phyloP scores from a whole-genome alignment of 2,888 invertebrate species.

The Phorcus lineatus region DNA sequence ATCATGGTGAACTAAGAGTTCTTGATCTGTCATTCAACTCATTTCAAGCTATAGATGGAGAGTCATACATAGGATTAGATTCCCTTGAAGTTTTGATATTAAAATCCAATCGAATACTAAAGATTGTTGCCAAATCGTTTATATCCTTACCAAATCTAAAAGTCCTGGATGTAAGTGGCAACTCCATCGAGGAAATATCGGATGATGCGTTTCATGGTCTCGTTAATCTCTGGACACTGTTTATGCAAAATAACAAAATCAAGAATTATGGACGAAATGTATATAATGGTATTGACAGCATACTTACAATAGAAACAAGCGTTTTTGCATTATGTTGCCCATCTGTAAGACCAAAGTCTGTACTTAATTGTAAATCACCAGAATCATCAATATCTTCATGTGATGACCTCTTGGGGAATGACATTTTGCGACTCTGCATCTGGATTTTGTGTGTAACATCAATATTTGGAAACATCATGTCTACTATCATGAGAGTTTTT shows the following conservation, averaged over 20 bases:
- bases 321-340: constrained; percentile 28
- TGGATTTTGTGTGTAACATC: constrained; percentile 46
- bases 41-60: not conserved
- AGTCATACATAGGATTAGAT: not conserved
- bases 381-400: constrained; percentile 46
- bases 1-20: not conserved
- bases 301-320: constrained; percentile 25
- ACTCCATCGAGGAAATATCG: not conserved
- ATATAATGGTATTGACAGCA: not conserved
- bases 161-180: not conserved
- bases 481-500: constrained; percentile 30
- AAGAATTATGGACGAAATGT: not conserved
- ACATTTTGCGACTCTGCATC: constrained; percentile 34
- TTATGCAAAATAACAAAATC: not conserved
- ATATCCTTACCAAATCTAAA: not conserved
- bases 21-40: constrained; percentile 5
- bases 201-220: not conserved
- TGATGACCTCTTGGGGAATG: constrained; percentile 44
- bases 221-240: not conserved
- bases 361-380: constrained; percentile 31
- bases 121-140: not conserved
- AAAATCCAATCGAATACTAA: not conserved
- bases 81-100: not conserved
- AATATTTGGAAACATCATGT: constrained; percentile 40
- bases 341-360: not conserved